Conservation (phyloP, 30 jellyfish, hydroid and myxozoan genomes). For the Hydra vulgaris region DNA sequence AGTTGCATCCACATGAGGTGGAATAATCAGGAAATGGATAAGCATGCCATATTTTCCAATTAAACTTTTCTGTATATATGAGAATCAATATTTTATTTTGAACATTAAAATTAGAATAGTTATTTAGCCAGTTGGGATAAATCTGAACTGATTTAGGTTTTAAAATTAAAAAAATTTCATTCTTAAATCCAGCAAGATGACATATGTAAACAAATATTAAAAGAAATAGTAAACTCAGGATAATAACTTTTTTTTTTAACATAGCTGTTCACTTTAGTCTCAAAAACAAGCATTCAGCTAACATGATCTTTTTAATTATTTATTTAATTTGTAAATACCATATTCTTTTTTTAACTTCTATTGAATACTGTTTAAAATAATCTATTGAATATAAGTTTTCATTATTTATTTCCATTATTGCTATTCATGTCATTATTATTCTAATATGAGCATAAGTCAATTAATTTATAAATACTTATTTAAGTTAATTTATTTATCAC, state of each 20-base stretch:
- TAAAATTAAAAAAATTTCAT: not conserved
- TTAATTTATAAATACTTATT: too few relatives aligned
- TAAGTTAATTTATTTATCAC: too few relatives aligned
- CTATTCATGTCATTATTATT: too few relatives aligned
- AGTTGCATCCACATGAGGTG: slow-evolving; percentile 12
- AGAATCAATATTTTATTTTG: not conserved
- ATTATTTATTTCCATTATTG: too few relatives aligned
- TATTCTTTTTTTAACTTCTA: not conserved
- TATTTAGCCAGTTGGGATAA: not conserved
- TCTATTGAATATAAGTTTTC: too few relatives aligned
- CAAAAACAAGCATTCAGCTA: too few relatives aligned
- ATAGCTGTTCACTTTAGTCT: not conserved
- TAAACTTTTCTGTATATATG: not conserved
- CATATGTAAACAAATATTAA: too few relatives aligned
- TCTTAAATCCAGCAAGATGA: not conserved
- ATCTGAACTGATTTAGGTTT: not conserved
- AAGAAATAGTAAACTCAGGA: not conserved
- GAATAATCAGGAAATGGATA: not conserved
- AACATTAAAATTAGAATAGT: not conserved
- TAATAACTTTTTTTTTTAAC: not conserved
- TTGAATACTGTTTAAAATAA: too few relatives aligned
- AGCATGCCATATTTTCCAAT: not conserved
- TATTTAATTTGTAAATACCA: not conserved
- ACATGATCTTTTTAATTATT: too few relatives aligned
- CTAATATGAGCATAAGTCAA: too few relatives aligned